Base-by-base conservation (phyloP, 2,113 vertebrate genomes). In the Ageneiosus marmoratus region DNA sequence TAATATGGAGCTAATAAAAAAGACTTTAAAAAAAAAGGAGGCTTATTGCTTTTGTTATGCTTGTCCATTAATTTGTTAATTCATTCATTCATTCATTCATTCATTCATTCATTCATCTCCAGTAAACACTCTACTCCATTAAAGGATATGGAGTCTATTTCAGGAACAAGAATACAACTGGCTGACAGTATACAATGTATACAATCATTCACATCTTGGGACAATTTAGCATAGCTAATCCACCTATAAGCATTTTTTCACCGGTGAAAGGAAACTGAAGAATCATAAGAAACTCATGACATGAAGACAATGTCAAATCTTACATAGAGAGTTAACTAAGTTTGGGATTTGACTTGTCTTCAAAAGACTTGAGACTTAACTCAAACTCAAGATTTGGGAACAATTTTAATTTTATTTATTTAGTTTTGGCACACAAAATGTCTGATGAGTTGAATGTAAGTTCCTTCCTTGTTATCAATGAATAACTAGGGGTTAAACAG, bases 1-100 rank as follows among this genome's bases (percentile, higher is more conserved):
- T 80, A 46, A 77, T 41, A n/a, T 60, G 53, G 46, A 53, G 50
- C 75, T 80, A 77, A 79, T 75, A 67, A 41, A 67, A 56, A 32
- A 62, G 34, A 51, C 48, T 63, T 84, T 82, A 56, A 83, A 79
- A 72, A 69, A 2, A n/a, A n/a, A 37, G 22, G 24, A 44, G 22
- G 48, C 3, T 76, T 37, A 63, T 22, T 24, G 67, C 50, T 13
- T 44, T 50, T 81, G 41, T 27, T 67, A 60, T 60, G 41, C 13
- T 60, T 20, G n/a, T 48, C n/a, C 10, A 62, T 60, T 32, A 10
- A 53, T 75, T 22, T n/a, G n/a, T n/a, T n/a, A n/a, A n/a, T n/a
- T n/a, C n/a, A n/a, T n/a, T n/a, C n/a, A n/a, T n/a, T n/a, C n/a
- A n/a, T n/a, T n/a, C n/a, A n/a, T n/a, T n/a, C 16, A 53, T 53